Base-by-base conservation (phyloP, 2,797 vertebrate genomes). In the Galagoides demidoff region DNA sequence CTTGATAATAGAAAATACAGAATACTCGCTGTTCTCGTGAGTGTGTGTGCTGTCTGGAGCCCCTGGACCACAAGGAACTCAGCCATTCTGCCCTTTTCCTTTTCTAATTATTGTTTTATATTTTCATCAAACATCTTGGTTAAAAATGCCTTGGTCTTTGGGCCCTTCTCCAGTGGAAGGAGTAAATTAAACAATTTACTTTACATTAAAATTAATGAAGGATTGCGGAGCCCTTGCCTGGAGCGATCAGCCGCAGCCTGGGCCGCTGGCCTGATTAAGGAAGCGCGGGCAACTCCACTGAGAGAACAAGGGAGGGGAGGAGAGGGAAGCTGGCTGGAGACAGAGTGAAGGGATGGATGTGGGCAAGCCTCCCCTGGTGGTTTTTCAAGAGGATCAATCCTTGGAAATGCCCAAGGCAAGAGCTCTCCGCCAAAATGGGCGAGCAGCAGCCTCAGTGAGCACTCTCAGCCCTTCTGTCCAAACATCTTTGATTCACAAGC, bases 131-230 rank as follows among this genome's bases (percentile, higher is more conserved):
- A 94, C 77, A 37, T 73, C 76, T 87, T 73, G n/a, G 61, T 85
- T 74, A 87, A 86, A 68, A 82, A 73, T 27, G 25, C 34, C 16
- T 94, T 61, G 59, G 87, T 85, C 74, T 52, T 92, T 79, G 73
- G 92, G 37, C 34, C 29, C 37, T 70, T 95, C 66, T 94, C 63
- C 39, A 23, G 0, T 14, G 16, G 63, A 82, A 95, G 59, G 22
- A 96, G 57, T 93, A 78, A 85, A 92, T 90, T 10, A 77, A 92
- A 34, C 68, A 57, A 77, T 90, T 95, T 90, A 76, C 43, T 93
- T 96, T 85, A 66, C n/a, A 73, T 70, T 92, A 76, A 63, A 84
- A 81, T 73, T 66, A 81, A 70, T 43, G 45, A 84, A 88, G 14
- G 11, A 25, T 13, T 22, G 6, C 66, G 52, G 81, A 91, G 76